These are phyloP conservation scores for Lutjanus argentimaculatus DNA, from an alignment of 2,797 vertebrate species.

Conservation along the genomic window DNA sequence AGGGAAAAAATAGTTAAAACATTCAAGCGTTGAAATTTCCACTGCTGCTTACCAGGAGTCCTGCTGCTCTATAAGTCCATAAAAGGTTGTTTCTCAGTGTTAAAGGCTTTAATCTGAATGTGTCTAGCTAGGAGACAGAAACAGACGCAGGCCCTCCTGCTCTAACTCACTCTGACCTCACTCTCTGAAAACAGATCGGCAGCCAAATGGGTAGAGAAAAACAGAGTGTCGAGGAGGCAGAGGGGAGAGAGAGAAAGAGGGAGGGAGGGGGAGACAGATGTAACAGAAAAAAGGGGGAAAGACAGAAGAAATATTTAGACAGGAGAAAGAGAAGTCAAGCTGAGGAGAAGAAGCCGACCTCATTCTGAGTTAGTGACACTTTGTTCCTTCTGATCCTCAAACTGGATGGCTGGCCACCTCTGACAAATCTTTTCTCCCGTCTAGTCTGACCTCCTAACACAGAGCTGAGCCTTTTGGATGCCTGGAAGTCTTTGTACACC, in stretches of 20 bases:
- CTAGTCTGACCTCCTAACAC: constrained; percentile 6
- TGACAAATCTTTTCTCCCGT: constrained; percentile 29
- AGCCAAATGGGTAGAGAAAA: constrained; percentile 75
- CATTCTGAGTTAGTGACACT: constrained; percentile 37
- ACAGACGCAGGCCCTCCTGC: constrained; percentile 78
- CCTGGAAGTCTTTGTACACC: background rate
- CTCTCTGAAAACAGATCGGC: constrained; percentile 78
- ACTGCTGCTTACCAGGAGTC: constrained; percentile 76
- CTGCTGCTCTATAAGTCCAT: constrained; percentile 76
- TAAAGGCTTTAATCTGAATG: constrained; percentile 80
- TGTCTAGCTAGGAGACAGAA: constrained; percentile 78
- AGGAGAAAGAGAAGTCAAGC: constrained; percentile 40
- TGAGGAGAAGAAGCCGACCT: constrained; percentile 38
- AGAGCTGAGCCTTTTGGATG: constrained; percentile 14
- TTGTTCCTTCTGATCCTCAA: constrained; percentile 9
- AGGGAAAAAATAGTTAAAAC: constrained; percentile 63
- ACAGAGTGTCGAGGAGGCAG: constrained; percentile 41
- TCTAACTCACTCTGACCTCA: constrained; percentile 84
- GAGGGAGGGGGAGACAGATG: constrained; percentile 29
- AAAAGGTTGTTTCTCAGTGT: constrained; percentile 82
- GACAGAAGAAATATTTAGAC: constrained; percentile 60
- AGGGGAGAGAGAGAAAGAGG: constrained; percentile 29
- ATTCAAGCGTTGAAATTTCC: constrained; percentile 74
- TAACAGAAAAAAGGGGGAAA: constrained; percentile 13
- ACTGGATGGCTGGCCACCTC: constrained; percentile 19